A percentile compares a stretch with the other conserved stretches of the same genome.
phyloP scores from a whole-genome alignment of 2,797 vertebrate genomes.

The Rhinoraja longicauda region DNA sequence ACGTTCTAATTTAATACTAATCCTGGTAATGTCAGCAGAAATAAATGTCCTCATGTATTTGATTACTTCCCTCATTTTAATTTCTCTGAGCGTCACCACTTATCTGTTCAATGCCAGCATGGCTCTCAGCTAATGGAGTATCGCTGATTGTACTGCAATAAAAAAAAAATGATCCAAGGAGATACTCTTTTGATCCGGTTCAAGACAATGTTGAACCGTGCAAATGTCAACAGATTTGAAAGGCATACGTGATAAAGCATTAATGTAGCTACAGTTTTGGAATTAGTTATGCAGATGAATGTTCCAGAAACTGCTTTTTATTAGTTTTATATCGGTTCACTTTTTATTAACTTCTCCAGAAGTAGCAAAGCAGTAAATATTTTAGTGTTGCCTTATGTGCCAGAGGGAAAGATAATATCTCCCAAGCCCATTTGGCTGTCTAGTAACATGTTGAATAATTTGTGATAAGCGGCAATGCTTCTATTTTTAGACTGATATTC shows the following conservation, averaged over 20 bases:
- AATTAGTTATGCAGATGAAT: not conserved
- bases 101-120: no score
- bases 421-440: not conserved
- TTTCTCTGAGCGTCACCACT: no score
- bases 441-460: not conserved
- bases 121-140: not conserved
- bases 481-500: not conserved
- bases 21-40: no score
- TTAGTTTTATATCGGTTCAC: constrained; percentile 10
- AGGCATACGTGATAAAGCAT: not conserved
- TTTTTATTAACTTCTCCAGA: not conserved
- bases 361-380: not conserved
- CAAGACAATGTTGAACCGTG: not conserved
- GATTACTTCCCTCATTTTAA: no score
- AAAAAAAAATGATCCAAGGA: not conserved
- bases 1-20: no score
- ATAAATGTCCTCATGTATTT: no score
- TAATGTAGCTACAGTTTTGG: not conserved
- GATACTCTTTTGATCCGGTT: not conserved
- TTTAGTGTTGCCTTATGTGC: not conserved
- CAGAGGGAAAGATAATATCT: not conserved
- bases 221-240: not conserved
- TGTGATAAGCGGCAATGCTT: not conserved
- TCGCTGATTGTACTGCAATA: not conserved
- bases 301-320: not conserved